phyloP scores from a whole-genome alignment of 1,140 invertebrate genomes.

The Ceratoteleas bidentatus region DNA sequence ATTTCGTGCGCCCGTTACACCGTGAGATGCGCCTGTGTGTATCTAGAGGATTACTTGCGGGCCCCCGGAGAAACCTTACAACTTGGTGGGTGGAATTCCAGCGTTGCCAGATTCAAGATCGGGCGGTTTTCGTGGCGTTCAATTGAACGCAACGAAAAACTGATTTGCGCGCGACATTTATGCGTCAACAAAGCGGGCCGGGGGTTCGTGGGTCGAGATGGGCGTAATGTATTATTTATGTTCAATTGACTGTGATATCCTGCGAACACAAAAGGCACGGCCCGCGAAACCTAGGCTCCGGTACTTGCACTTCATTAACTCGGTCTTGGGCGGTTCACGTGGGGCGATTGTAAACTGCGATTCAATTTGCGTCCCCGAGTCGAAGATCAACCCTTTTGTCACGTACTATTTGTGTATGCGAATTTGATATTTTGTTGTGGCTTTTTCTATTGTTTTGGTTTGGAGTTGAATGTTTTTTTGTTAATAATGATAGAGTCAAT shows the following conservation, averaged over 20 bases:
- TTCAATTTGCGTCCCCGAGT: too few species aligned
- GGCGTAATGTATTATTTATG: slow-evolving; percentile 45
- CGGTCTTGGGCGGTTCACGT: background rate
- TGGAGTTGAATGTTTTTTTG: too few species aligned
- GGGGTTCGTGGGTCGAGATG: slow-evolving; percentile 18
- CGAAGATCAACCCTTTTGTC: background rate
- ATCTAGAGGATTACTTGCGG: slow-evolving; percentile 68
- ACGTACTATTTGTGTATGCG: too few species aligned
- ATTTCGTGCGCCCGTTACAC: slow-evolving; percentile 65
- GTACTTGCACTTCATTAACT: background rate
- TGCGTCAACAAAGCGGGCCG: slow-evolving; percentile 64
- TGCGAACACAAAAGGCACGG: slow-evolving; percentile 9
- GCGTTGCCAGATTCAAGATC: slow-evolving; percentile 71
- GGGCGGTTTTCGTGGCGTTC: slow-evolving; percentile 41
- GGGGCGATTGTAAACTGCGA: background rate
- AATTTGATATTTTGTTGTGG: too few species aligned
- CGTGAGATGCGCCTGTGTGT: slow-evolving; percentile 51
- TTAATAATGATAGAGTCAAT: too few species aligned
- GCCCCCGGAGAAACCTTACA: slow-evolving; percentile 69
- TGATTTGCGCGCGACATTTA: slow-evolving; percentile 50
- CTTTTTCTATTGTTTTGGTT: too few species aligned
- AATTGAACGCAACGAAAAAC: slow-evolving; percentile 29
- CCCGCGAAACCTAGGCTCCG: background rate
- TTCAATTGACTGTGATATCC: slow-evolving; percentile 43
- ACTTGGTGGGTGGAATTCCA: slow-evolving; percentile 75